phyloP scores from a whole-genome alignment of 2,888 invertebrate genomes.

The Nowickia ferox region DNA sequence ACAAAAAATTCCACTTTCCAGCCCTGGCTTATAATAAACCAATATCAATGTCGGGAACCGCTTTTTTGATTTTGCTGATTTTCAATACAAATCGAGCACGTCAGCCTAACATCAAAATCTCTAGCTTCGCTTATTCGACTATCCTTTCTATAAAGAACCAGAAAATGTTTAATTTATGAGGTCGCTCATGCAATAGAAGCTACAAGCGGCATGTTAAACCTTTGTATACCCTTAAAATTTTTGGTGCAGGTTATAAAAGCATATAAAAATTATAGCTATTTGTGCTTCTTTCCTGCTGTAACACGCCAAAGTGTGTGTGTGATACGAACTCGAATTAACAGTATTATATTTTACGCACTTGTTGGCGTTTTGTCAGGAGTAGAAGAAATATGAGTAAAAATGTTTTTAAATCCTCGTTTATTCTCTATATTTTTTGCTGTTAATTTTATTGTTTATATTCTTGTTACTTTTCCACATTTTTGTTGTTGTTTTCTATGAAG shows the following conservation, averaged over 20 bases:
- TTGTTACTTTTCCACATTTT: slow-evolving; percentile 9
- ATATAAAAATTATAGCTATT: slow-evolving; percentile 34
- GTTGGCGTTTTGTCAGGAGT: slow-evolving; percentile 45
- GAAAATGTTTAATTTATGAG: too few species aligned
- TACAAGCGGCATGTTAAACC: too few species aligned
- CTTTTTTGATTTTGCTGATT: too few species aligned
- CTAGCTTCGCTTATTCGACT: too few species aligned
- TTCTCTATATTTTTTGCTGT: slow-evolving; percentile 33
- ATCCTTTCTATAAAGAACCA: too few species aligned
- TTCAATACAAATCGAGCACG: too few species aligned
- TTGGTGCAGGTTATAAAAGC: background rate
- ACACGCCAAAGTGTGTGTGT: background rate
- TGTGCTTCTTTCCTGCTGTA: slow-evolving; percentile 1
- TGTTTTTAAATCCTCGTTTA: slow-evolving; percentile 57
- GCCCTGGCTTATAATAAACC: too few species aligned
- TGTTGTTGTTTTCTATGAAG: slow-evolving; percentile 29
- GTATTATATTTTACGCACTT: slow-evolving; percentile 60
- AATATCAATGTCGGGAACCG: too few species aligned
- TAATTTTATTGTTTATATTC: slow-evolving; percentile 44
- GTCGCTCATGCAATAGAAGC: too few species aligned
- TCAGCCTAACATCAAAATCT: too few species aligned
- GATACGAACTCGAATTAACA: slow-evolving; percentile 30
- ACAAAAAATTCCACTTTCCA: too few species aligned
- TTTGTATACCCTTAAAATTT: too few species aligned
- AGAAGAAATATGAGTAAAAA: slow-evolving; percentile 39